Evolutionary conservation across 2,888 invertebrate species (phyloP).

Genomic region (Gymnocheta viridis): DNA sequence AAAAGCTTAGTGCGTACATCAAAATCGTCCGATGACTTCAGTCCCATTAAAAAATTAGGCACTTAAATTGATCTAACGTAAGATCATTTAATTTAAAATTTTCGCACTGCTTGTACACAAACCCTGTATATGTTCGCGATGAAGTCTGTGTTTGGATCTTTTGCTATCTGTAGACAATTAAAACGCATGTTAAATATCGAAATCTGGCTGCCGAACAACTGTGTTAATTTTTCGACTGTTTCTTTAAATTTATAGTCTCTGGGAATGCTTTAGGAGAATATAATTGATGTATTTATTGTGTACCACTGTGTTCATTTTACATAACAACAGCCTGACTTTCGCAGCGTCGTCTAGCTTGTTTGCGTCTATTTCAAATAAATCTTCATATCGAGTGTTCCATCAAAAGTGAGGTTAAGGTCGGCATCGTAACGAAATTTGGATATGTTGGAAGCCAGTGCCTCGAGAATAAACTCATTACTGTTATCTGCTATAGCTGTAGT

Average conservation of each 20-base stretch:
- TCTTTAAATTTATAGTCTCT: no score
- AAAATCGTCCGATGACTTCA: constrained; percentile 66
- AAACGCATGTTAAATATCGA: constrained; percentile 63
- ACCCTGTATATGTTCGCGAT: constrained; percentile 57
- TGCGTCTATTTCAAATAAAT: constrained; percentile 60
- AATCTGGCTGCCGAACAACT: no score
- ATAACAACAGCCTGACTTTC: constrained; percentile 57
- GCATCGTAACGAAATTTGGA: constrained; percentile 57
- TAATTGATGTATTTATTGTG: constrained; percentile 32
- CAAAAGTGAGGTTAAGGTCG: constrained; percentile 67
- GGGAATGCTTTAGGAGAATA: constrained; percentile 65
- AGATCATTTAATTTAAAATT: no score
- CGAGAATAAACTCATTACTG: constrained; percentile 50
- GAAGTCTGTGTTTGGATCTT: constrained; percentile 59
- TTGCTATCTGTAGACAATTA: constrained; percentile 65
- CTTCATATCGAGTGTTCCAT: constrained; percentile 63
- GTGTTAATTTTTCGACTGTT: constrained; percentile 51
- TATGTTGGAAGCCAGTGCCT: constrained; percentile 61
- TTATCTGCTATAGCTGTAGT: not conserved
- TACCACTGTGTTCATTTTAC: no score
- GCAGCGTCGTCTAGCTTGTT: constrained; percentile 60
- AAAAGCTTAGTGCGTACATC: constrained; percentile 68
- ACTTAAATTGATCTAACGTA: constrained; percentile 71
- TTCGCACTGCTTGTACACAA: no score
- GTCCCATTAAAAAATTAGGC: constrained; percentile 69